Evolutionary conservation across 2,113 vertebrate species (phyloP).

Genomic region (Ceuthmochares aereus): DNA sequence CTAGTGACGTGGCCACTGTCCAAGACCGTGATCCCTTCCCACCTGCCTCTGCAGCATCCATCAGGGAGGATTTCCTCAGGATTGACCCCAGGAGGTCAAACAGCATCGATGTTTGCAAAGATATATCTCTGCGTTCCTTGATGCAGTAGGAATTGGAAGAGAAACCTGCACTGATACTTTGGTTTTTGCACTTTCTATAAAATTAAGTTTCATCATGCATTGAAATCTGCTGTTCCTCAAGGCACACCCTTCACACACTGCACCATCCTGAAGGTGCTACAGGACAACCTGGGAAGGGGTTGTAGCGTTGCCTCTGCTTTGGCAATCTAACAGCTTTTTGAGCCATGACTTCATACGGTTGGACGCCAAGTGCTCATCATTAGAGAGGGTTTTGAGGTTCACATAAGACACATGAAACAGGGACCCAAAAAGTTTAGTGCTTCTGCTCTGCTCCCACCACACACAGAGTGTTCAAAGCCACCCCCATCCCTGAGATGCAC

Average conservation of each 20-base stretch:
- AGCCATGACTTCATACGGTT: neutral
- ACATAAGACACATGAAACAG: neutral
- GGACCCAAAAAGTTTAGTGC: neutral
- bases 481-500: neutral
- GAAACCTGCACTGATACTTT: neutral
- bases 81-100: neutral
- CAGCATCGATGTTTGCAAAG: neutral
- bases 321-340: neutral
- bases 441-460: neutral
- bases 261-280: neutral
- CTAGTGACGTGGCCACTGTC: neutral
- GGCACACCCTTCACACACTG: neutral
- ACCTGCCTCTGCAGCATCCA: neutral
- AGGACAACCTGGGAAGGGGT: neutral
- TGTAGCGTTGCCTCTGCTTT: neutral
- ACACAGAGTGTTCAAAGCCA: neutral
- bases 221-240: neutral
- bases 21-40: neutral
- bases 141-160: neutral
- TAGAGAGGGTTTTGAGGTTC: neutral
- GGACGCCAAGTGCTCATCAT: neutral
- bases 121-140: neutral
- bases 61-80: neutral
- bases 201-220: neutral
- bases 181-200: neutral